Conservation (phyloP, 1,140 invertebrate species). For the Liolophura sinensis region DNA sequence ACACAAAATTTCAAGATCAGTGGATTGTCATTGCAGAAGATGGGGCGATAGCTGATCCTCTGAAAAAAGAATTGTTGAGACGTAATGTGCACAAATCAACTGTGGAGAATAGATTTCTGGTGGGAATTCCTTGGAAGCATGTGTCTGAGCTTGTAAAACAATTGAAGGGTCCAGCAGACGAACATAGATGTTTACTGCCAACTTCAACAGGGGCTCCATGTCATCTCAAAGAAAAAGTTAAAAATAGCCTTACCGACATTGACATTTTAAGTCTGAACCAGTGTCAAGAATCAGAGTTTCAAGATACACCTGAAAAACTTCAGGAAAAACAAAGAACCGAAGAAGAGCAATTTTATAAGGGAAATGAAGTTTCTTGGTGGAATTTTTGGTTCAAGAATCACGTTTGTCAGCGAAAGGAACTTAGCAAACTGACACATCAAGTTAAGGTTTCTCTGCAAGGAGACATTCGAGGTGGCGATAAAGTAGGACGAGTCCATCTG, state of each 20-base stretch:
- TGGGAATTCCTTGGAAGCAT: constrained; percentile 30
- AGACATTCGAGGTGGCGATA: constrained; percentile 17
- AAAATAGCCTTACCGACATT: constrained; percentile 33
- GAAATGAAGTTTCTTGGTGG: constrained; percentile 31
- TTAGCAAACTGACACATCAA: constrained; percentile 12
- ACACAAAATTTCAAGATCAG: constrained; percentile 31
- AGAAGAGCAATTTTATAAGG: constrained; percentile 34
- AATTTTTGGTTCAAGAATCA: constrained; percentile 36
- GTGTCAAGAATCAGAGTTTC: constrained; percentile 14
- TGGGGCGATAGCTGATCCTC: constrained; percentile 23
- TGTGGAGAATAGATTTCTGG: constrained; percentile 16
- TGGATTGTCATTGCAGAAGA: constrained; percentile 35
- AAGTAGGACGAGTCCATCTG: constrained; percentile 25
- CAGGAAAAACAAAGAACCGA: constrained; percentile 1
- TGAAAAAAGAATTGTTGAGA: constrained; percentile 24
- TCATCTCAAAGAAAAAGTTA: constrained; percentile 25
- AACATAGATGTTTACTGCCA: constrained; percentile 12
- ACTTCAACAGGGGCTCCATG: constrained; percentile 30
- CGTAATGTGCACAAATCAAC: constrained; percentile 15
- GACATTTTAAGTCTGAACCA: constrained; percentile 30
- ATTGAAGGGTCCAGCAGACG: constrained; percentile 5
- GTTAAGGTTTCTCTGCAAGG: constrained; percentile 24
- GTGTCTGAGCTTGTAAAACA: constrained; percentile 11
- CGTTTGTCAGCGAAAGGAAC: constrained; percentile 26
- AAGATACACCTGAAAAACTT: constrained; percentile 8